Percentiles rank a stretch among this genome's conserved stretches.
phyloP scores from a whole-genome alignment of 23 tunicate species.

The Corella eumyota region DNA sequence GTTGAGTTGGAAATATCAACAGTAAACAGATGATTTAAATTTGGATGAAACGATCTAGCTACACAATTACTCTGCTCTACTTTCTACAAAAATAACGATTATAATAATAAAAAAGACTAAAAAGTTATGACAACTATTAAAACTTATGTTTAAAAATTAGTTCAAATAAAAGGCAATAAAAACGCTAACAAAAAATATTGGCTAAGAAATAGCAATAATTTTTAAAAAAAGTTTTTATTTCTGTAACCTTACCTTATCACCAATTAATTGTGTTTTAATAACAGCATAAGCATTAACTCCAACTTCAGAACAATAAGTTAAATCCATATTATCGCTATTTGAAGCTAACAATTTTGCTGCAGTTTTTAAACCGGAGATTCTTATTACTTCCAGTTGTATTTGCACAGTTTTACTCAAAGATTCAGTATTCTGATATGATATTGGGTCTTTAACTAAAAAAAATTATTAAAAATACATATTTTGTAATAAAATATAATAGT shows the following conservation, averaged over 20 bases:
- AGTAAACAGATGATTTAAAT: conserved; percentile 69
- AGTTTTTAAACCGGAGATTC: conserved; percentile 49
- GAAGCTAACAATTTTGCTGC: conserved; percentile 57
- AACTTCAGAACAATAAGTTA: conserved; percentile 30
- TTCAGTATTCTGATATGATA: too few relatives aligned
- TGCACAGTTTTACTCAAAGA: conserved; percentile 34
- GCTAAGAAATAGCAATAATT: too few relatives aligned
- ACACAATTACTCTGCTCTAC: conserved; percentile 39
- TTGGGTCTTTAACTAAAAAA: too few relatives aligned
- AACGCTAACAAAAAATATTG: too few relatives aligned
- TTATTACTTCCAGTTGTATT: conserved; percentile 37
- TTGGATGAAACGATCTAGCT: conserved; percentile 55
- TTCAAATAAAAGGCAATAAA: too few relatives aligned
- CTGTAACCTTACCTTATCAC: conserved; percentile 38
- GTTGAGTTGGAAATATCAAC: conserved; percentile 40
- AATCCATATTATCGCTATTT: conserved; percentile 8
- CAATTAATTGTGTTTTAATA: conserved; percentile 38
- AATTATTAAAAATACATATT: too few relatives aligned
- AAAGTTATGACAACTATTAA: too few relatives aligned
- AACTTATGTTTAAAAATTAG: too few relatives aligned
- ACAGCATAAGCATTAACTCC: conserved; percentile 68
- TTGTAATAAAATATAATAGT: too few relatives aligned
- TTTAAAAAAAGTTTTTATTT: too few relatives aligned
- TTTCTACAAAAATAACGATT: conserved; percentile 34
- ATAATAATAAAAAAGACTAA: neutral